These are phyloP conservation scores for Drosophila aff. DNA, from an alignment of 1,140 invertebrate genomes.

Conservation along the genomic window DNA sequence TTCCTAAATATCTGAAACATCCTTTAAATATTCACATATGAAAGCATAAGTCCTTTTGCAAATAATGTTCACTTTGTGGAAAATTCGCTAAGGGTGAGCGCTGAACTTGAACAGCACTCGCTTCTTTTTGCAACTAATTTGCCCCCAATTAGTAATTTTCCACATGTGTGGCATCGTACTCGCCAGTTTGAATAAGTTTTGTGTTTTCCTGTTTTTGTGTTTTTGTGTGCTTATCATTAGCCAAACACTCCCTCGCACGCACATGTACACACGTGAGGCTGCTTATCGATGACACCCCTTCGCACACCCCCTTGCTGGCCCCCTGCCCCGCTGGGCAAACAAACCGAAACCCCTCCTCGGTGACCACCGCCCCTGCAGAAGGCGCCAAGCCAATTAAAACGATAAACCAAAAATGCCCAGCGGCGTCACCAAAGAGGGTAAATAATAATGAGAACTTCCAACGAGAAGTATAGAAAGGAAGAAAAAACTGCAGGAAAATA, in stretches of 20 bases:
- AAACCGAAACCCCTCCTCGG: neutral
- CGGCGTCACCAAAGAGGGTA: slow-evolving; percentile 36
- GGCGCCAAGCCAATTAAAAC: slow-evolving; percentile 73
- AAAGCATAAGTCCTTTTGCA: neutral
- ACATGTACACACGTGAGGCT: slow-evolving; percentile 15
- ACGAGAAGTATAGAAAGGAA: slow-evolving; percentile 3
- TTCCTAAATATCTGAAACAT: neutral
- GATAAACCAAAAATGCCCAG: slow-evolving; percentile 76
- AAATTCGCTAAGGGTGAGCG: neutral
- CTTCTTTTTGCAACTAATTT: slow-evolving; percentile 30
- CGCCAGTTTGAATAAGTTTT: slow-evolving; percentile 38
- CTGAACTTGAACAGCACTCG: neutral
- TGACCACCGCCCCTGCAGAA: slow-evolving; percentile 1
- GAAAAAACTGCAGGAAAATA: slow-evolving; percentile 17
- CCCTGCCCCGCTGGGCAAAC: neutral
- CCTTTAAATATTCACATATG: neutral
- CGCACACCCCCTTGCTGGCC: neutral
- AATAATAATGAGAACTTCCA: slow-evolving; percentile 29
- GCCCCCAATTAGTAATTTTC: slow-evolving; percentile 42
- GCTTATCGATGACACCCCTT: slow-evolving; percentile 41
- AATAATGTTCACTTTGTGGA: neutral
- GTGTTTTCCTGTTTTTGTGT: neutral
- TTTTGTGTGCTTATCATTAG: slow-evolving; percentile 69
- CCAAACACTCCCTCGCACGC: slow-evolving; percentile 35
- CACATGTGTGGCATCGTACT: slow-evolving; percentile 5